phyloP scores from a whole-genome alignment of 2,113 vertebrate species.

The Poeciliopsis retropinna region DNA sequence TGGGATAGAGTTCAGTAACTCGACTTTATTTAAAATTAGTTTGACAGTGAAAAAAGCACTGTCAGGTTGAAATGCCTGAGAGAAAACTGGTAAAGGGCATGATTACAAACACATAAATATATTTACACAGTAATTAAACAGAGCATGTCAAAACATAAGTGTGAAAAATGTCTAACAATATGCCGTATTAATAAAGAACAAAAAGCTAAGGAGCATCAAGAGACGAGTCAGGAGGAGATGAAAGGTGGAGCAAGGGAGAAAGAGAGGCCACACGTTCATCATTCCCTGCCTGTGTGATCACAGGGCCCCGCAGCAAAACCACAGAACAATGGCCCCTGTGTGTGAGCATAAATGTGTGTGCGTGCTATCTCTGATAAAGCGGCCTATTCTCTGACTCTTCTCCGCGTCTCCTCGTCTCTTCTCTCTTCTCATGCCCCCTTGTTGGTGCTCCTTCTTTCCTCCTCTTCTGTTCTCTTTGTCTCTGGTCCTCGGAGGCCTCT shows the following conservation, averaged over 20 bases:
- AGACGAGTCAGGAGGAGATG: slow-evolving; percentile 41
- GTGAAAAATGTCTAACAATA: not conserved
- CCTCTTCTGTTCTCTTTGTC: slow-evolving; percentile 53
- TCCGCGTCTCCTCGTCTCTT: slow-evolving; percentile 44
- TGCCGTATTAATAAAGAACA: not conserved
- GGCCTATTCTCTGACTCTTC: slow-evolving; percentile 41
- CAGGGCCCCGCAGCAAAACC: slow-evolving; percentile 53
- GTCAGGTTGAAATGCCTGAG: not conserved
- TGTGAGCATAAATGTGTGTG: slow-evolving; percentile 30
- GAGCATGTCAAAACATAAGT: not conserved
- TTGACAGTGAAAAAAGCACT: too few relatives aligned
- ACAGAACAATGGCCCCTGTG: slow-evolving; percentile 64
- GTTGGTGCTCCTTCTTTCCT: slow-evolving; percentile 39
- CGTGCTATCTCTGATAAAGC: slow-evolving; percentile 63
- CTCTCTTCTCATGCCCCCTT: slow-evolving; percentile 56
- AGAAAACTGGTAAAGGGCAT: not conserved
- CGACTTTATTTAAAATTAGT: too few relatives aligned
- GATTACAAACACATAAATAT: not conserved
- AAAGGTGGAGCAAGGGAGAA: slow-evolving; percentile 47
- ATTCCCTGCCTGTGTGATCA: slow-evolving; percentile 67
- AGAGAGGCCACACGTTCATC: slow-evolving; percentile 66
- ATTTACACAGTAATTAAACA: not conserved
- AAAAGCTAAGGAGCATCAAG: slow-evolving; percentile 14
- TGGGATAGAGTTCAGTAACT: too few relatives aligned
- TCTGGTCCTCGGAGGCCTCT: slow-evolving; percentile 54